Percentiles rank a stretch among this genome's conserved stretches.
These are phyloP conservation scores for Cyanoderma ruficeps DNA, from an alignment of 2,113 vertebrate genomes.

Conservation along the genomic window DNA sequence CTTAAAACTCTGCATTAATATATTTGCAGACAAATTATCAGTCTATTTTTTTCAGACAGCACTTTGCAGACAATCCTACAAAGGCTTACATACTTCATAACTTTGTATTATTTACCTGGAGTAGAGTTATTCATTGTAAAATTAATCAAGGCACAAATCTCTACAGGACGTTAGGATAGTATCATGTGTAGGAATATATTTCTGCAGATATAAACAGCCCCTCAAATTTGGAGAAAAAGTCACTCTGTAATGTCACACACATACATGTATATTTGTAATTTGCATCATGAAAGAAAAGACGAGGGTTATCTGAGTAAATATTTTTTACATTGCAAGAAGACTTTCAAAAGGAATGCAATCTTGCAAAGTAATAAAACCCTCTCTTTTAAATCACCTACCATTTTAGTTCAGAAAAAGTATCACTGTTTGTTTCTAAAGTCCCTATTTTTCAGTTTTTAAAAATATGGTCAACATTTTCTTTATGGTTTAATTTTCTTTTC, in stretches of 20 bases:
- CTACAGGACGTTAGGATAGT: background rate
- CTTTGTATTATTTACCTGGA: background rate
- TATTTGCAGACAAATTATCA: background rate
- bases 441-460: background rate
- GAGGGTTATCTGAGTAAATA: background rate
- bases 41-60: background rate
- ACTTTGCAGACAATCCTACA: background rate
- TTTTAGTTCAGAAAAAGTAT: background rate
- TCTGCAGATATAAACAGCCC: background rate
- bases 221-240: background rate
- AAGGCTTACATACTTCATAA: background rate
- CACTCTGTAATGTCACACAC: background rate
- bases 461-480: conserved; percentile 4
- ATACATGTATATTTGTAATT: background rate
- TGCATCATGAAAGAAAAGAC: background rate
- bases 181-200: background rate
- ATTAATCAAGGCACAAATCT: background rate
- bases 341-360: background rate
- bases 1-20: background rate
- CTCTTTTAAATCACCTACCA: background rate
- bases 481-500: conserved; percentile 25
- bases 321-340: background rate
- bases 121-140: background rate
- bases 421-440: background rate
- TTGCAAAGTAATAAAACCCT: background rate